Evolutionary conservation across 30 jellyfish, hydroid and myxozoan genomes (phyloP), one percentile per base, ranked within the genome.

Genomic region (Cassiopea andromeda): DNA sequence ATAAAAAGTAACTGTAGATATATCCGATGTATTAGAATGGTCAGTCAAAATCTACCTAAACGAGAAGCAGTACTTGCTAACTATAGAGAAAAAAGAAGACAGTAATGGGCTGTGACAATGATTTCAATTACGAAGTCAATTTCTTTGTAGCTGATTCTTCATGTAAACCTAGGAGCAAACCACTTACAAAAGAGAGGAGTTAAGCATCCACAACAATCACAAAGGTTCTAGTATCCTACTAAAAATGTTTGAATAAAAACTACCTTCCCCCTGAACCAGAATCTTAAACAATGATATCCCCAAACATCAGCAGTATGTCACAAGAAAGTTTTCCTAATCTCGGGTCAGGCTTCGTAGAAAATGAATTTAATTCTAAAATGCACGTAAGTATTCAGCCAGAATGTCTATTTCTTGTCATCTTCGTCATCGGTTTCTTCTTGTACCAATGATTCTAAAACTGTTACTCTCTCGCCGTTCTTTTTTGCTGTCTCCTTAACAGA

Each of bases 381-480:
- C 50, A 19, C 12, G 8, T 47, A 45, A 54, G 45, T 6, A 27
- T 44, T 17, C 46, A 43, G 43, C n/a, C 67, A 71, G 48, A 44
- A 38, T 77, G 86, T 50, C 60, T 72, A 68, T 70, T 83, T 68
- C 68, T 89, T 80, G 67, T 85, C 93, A 7, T 79, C 97, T 54
- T 93, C 98, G 2, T 84, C 92, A 69, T 94, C 98, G 46, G 88
- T 84, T 81, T 81, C 98, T 57, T 90, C 97, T 61, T 94, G 97
- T 13, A 94, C 98, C 82, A 94, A 77, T 9, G 96, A 83, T 87
- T 94, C 98, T 64, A 94, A 71, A 13, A 91, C 91, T 77, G 97
- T 78, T 48, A 94, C 85, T 68, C 98, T 49, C 78, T 94, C 97
- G 87, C 76, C 87, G 68, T 90, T 94, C 92, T 94, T 90, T 47